Percentiles rank a stretch among this genome's conserved stretches.
Conservation (phyloP, 2,888 invertebrate species). For the Branchellion lobata region DNA sequence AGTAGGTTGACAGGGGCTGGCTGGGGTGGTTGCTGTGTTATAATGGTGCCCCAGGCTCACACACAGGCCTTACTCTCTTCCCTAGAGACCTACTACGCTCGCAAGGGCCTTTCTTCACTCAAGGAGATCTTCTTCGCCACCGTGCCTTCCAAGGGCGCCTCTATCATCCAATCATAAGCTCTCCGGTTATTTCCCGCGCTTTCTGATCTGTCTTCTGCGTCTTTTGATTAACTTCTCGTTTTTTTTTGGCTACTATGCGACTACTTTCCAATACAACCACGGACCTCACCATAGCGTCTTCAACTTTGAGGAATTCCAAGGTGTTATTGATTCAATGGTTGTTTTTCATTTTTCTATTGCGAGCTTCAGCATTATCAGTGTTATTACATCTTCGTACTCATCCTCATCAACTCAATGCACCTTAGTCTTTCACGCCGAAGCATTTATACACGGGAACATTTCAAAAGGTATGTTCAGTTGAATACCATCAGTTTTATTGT, state of each 20-base stretch:
- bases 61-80: conserved; percentile 63
- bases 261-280: no score
- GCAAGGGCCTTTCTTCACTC: conserved; percentile 11
- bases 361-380: no score
- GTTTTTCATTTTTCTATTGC: no score
- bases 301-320: no score
- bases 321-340: no score
- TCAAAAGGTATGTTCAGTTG: no score
- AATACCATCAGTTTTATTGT: no score
- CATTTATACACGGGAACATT: no score
- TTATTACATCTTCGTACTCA: no score
- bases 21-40: conserved; percentile 96
- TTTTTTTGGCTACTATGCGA: neutral
- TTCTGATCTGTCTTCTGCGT: neutral
- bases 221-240: neutral
- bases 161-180: conserved; percentile 27
- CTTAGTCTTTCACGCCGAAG: no score
- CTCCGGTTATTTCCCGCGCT: neutral
- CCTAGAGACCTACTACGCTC: conserved; percentile 43
- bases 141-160: conserved; percentile 49
- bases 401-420: no score
- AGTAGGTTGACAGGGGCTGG: conserved; percentile 95
- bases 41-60: conserved; percentile 71
- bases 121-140: conserved; percentile 46
- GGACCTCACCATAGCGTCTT: no score